Percentiles rank a stretch among this genome's conserved stretches.
Conservation (phyloP, 2,888 invertebrate species). For the Drosophila limbata region DNA sequence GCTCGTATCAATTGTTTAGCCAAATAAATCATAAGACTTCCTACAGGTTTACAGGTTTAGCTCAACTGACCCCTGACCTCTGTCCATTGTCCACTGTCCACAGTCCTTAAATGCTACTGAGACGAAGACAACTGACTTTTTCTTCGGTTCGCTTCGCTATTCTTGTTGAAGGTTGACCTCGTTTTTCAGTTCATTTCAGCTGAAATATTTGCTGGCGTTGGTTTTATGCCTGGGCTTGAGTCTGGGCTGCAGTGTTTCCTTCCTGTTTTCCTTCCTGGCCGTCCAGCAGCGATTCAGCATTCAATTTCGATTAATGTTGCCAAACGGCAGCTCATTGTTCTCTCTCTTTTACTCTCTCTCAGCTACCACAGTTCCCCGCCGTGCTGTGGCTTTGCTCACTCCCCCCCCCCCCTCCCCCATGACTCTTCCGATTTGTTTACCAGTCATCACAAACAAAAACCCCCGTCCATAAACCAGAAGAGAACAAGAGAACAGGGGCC, state of each 20-base stretch:
- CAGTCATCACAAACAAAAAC: constrained; percentile 47
- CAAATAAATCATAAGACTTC: constrained; percentile 77
- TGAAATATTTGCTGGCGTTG: constrained; percentile 14
- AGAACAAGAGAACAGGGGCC: background rate
- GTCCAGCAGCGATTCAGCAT: constrained; percentile 49
- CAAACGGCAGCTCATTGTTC: constrained; percentile 53
- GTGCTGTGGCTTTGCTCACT: constrained; percentile 18
- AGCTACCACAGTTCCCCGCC: background rate
- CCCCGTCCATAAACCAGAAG: background rate
- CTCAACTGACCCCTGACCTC: constrained; percentile 10
- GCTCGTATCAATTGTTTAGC: constrained; percentile 65
- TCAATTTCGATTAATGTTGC: constrained; percentile 74
- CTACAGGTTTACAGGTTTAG: constrained; percentile 38
- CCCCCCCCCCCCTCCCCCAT: background rate
- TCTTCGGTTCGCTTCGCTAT: constrained; percentile 25
- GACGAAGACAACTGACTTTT: constrained; percentile 30
- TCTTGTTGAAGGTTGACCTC: constrained; percentile 56
- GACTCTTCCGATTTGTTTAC: constrained; percentile 53
- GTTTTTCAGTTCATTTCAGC: constrained; percentile 51
- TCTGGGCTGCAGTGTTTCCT: constrained; percentile 61
- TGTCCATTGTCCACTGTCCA: background rate
- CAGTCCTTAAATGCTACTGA: constrained; percentile 8
- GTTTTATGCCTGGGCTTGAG: background rate
- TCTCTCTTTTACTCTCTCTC: background rate
- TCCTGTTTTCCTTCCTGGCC: constrained; percentile 47